These are phyloP conservation scores for Perizoma flavofasciatum DNA, from an alignment of 2,888 invertebrate species.

Conservation along the genomic window DNA sequence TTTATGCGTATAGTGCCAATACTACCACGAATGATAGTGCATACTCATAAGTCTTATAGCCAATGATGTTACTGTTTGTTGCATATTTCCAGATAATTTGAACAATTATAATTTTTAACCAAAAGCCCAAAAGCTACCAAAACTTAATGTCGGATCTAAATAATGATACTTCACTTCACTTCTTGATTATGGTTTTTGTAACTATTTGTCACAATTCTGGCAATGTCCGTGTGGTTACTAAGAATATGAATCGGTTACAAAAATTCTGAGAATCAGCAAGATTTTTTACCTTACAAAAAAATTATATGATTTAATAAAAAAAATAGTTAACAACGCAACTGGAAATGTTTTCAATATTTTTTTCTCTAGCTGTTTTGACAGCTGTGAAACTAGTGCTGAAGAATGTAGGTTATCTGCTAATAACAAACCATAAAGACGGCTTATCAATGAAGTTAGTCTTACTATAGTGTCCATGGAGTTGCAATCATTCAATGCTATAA, in stretches of 20 bases:
- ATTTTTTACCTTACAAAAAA: no score
- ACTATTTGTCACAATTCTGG: no score
- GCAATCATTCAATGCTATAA: constrained; percentile 48
- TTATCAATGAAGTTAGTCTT: constrained; percentile 49
- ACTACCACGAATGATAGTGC: constrained; percentile 41
- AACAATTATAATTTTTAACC: no score
- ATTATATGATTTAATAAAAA: no score
- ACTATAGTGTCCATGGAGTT: constrained; percentile 44
- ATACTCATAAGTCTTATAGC: constrained; percentile 45
- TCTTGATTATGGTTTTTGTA: no score
- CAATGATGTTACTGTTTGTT: constrained; percentile 45
- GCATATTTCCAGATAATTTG: constrained; percentile 35
- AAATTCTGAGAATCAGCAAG: no score
- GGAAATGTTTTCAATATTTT: constrained; percentile 9
- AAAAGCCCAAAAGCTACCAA: no score
- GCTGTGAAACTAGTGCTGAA: constrained; percentile 37
- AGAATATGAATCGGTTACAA: no score
- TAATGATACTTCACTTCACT: no score
- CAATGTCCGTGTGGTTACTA: no score
- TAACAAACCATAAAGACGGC: constrained; percentile 51
- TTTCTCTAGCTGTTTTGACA: constrained; percentile 31
- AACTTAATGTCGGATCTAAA: no score
- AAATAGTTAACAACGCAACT: not conserved
- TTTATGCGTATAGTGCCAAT: constrained; percentile 29
- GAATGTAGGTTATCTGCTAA: constrained; percentile 57